Conservation (phyloP, 2,113 vertebrate species). For the Piliocolobus tephrosceles region DNA sequence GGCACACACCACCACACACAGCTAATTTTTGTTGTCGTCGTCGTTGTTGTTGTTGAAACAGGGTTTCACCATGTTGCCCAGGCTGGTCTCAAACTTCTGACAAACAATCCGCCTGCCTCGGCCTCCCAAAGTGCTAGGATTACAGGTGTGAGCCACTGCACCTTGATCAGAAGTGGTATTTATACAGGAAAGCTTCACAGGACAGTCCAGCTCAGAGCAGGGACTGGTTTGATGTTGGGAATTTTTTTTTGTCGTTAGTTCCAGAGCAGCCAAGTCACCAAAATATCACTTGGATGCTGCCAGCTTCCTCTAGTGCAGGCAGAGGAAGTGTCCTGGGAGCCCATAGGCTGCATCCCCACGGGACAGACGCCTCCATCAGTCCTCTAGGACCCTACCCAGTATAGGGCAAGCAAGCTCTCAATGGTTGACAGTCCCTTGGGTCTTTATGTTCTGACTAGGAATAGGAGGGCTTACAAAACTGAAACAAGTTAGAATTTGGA, state of each 20-base stretch:
- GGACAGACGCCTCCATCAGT: background rate
- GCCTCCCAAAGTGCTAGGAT: too few relatives aligned
- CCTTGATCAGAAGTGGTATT: background rate
- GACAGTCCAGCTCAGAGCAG: background rate
- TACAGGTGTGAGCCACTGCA: too few relatives aligned
- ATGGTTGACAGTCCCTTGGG: background rate
- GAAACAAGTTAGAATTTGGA: background rate
- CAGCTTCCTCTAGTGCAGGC: background rate
- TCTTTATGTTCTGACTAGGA: background rate
- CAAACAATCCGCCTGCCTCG: too few relatives aligned
- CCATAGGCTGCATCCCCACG: background rate
- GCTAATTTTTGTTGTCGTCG: too few relatives aligned
- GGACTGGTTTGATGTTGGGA: background rate
- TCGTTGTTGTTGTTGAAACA: too few relatives aligned
- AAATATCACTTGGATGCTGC: background rate
- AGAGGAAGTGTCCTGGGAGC: background rate
- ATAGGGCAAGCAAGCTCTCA: background rate
- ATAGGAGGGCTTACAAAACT: background rate
- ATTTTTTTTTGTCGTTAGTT: background rate
- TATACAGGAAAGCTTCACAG: background rate
- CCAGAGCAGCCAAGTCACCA: background rate
- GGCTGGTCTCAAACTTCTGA: too few relatives aligned
- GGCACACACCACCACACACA: too few relatives aligned
- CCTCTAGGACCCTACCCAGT: slow-evolving; percentile 16
- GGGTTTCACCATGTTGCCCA: too few relatives aligned